Evolutionary conservation across 2,113 vertebrate genomes (phyloP).

Genomic region (Chinchilla lanigera): DNA sequence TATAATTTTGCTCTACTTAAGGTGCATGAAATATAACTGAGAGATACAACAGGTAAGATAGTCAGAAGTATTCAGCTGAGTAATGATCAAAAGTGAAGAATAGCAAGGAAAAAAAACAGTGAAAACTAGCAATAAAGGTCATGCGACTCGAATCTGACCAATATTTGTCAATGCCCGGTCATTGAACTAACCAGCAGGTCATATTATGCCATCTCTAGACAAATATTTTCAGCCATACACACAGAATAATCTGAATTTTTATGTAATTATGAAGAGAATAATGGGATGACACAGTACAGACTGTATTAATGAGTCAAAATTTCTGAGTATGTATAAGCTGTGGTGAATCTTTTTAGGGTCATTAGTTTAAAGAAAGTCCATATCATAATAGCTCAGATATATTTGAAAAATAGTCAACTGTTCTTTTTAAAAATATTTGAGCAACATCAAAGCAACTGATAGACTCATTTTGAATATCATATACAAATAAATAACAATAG

Average conservation of each 20-base stretch:
- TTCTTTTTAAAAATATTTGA: slow-evolving; percentile 54
- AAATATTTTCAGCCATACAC: neutral
- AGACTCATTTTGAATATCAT: neutral
- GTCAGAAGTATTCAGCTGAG: neutral
- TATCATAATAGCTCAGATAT: neutral
- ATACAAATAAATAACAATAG: slow-evolving; percentile 19
- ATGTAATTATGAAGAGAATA: neutral
- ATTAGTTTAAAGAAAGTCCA: neutral
- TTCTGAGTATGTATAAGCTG: neutral
- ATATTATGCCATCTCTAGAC: neutral
- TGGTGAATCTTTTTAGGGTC: neutral
- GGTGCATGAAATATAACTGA: neutral
- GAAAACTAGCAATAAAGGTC: neutral
- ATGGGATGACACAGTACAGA: neutral
- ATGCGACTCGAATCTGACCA: neutral
- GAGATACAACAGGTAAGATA: slow-evolving; percentile 5
- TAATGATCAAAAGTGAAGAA: neutral
- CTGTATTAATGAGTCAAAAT: neutral
- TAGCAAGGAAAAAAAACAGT: too few relatives aligned
- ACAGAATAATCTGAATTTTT: slow-evolving; percentile 6
- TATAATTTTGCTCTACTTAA: neutral
- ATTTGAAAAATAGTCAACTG: neutral
- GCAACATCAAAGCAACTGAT: slow-evolving; percentile 40
- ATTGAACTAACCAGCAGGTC: neutral
- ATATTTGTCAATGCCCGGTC: neutral